phyloP scores from a whole-genome alignment of 2,888 invertebrate species.

The Trissolcus brochymenae region DNA sequence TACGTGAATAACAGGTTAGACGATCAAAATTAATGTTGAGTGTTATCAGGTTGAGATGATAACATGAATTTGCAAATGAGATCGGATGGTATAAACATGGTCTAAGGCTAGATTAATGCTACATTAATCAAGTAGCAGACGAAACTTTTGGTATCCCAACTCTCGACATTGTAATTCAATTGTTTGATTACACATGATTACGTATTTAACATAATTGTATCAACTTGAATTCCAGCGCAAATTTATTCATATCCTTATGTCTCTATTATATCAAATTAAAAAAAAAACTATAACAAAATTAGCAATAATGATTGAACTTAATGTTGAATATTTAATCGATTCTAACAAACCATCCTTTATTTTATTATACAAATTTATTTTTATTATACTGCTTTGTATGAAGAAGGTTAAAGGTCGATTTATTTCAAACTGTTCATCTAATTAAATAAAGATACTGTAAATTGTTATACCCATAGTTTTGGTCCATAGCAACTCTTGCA shows the following conservation, averaged over 20 bases:
- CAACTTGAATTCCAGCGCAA: slow-evolving; percentile 20
- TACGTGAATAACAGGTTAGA: slow-evolving; percentile 24
- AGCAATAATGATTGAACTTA: too few relatives aligned
- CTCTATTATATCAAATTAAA: background rate
- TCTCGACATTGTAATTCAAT: slow-evolving; percentile 34
- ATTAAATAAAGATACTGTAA: too few relatives aligned
- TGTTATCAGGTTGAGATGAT: slow-evolving; percentile 33
- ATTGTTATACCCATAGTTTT: slow-evolving; percentile 80
- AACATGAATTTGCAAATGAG: slow-evolving; percentile 32
- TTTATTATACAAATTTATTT: too few relatives aligned
- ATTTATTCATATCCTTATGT: slow-evolving; percentile 28
- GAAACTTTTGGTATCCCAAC: slow-evolving; percentile 32
- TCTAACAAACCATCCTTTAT: too few relatives aligned
- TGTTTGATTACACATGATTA: slow-evolving; percentile 40
- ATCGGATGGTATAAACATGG: slow-evolving; percentile 20
- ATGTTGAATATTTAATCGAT: too few relatives aligned
- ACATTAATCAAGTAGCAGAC: slow-evolving; percentile 35
- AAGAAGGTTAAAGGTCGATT: too few relatives aligned
- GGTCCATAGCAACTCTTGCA: slow-evolving; percentile 89
- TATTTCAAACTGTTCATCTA: too few relatives aligned
- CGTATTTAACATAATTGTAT: slow-evolving; percentile 34
- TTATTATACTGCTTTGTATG: too few relatives aligned
- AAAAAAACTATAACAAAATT: too few relatives aligned
- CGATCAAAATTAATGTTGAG: slow-evolving; percentile 16
- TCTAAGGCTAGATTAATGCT: slow-evolving; percentile 14